Percentiles rank a stretch among this genome's conserved stretches.
Conservation (phyloP, 2,888 invertebrate species). For the Sisyra terminalis region DNA sequence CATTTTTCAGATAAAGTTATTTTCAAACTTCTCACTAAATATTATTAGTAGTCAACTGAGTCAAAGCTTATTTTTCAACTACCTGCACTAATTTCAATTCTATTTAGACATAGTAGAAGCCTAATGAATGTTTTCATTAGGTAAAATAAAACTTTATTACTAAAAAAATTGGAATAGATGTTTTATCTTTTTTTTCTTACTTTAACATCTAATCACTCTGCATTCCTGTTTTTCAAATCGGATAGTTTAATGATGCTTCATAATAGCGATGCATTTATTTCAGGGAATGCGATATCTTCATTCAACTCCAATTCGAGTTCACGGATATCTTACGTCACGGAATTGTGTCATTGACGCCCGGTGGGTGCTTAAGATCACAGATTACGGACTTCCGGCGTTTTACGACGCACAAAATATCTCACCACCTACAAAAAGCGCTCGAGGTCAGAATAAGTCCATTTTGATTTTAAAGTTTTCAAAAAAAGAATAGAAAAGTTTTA, state of each 20-base stretch:
- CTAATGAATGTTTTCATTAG: no score
- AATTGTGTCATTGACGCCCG: slow-evolving; percentile 91
- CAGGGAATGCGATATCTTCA: slow-evolving; percentile 86
- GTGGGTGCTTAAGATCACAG: slow-evolving; percentile 90
- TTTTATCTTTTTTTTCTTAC: neutral
- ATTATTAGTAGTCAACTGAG: no score
- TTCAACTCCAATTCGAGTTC: slow-evolving; percentile 61
- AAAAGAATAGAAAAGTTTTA: no score
- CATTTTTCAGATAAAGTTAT: no score
- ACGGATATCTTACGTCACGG: slow-evolving; percentile 75
- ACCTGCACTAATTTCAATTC: no score
- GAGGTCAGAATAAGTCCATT: slow-evolving; percentile 34
- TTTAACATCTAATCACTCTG: neutral
- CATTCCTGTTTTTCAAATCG: neutral
- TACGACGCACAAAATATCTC: slow-evolving; percentile 56
- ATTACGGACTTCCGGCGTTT: slow-evolving; percentile 70
- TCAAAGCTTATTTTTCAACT: no score
- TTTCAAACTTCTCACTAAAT: no score
- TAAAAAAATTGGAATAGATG: neutral
- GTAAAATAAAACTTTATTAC: neutral
- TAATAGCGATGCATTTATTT: slow-evolving; percentile 12
- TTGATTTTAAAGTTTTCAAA: no score
- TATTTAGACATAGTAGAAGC: no score
- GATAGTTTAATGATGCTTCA: neutral
- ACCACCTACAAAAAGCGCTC: slow-evolving; percentile 41